Conservation (phyloP, 2,797 vertebrate species). For the Paedocypris micromegethes region DNA sequence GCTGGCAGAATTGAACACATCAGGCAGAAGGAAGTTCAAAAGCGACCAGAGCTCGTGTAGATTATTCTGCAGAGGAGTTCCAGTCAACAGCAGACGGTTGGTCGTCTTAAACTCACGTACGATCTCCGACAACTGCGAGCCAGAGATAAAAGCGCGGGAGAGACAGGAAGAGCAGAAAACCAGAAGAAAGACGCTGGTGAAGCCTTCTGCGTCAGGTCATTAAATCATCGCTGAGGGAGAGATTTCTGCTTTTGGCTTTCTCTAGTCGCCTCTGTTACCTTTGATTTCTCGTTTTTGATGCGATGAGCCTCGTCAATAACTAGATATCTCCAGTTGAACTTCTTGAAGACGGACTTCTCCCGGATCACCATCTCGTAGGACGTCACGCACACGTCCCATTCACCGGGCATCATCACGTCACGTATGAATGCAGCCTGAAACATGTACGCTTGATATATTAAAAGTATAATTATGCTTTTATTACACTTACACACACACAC, state of each 20-base stretch:
- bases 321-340: conserved; percentile 86
- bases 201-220: conserved; percentile 13
- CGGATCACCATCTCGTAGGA: conserved; percentile 87
- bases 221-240: conserved; percentile 14
- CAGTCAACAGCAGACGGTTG: conserved; percentile 80
- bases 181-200: conserved; percentile 2
- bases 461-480: too few species aligned
- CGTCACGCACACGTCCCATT: conserved; percentile 86
- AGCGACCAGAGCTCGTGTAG: conserved; percentile 84
- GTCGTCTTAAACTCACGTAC: conserved; percentile 86
- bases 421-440: conserved; percentile 80
- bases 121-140: conserved; percentile 79
- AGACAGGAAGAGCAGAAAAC: conserved; percentile 1
- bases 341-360: conserved; percentile 86
- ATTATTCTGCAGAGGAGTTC: conserved; percentile 84
- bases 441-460: too few species aligned
- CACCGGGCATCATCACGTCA: conserved; percentile 81
- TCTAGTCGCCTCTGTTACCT: conserved; percentile 61
- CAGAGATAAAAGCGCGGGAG: conserved; percentile 27
- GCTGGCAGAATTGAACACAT: conserved; percentile 85
- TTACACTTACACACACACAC: background rate
- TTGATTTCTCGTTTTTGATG: conserved; percentile 88
- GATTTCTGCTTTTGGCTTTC: conserved; percentile 6
- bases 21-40: conserved; percentile 82
- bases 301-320: conserved; percentile 88